Conservation (phyloP, 2,113 vertebrate species). For the Pluvianellus socialis region DNA sequence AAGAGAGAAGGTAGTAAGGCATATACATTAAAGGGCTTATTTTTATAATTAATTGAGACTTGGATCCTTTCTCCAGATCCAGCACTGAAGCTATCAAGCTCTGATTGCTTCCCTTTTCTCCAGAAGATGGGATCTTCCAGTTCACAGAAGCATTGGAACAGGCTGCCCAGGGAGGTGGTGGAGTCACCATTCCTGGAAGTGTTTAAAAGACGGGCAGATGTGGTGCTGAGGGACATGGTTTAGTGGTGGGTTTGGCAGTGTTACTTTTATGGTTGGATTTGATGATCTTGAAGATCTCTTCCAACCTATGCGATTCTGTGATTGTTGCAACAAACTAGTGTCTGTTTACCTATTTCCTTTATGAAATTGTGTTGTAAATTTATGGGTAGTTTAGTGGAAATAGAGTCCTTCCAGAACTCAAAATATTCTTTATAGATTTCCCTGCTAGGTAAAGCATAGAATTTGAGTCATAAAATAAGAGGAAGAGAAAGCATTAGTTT, state of each 20-base stretch:
- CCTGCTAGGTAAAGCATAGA: background rate
- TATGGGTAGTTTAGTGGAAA: background rate
- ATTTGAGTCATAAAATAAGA: background rate
- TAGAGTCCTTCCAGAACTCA: background rate
- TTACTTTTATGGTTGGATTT: no score
- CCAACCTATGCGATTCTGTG: no score
- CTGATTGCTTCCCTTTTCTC: background rate
- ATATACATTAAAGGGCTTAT: background rate
- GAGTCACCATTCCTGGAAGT: no score
- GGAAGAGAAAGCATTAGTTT: background rate
- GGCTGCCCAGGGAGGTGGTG: no score
- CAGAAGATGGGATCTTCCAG: background rate
- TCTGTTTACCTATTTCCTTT: background rate
- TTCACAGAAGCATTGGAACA: background rate
- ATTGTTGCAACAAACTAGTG: background rate
- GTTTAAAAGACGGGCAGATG: no score
- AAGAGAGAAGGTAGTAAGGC: background rate
- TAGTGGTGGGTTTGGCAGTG: no score
- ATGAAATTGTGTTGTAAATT: background rate
- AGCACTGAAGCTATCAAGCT: background rate
- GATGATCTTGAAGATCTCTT: no score
- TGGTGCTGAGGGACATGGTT: no score
- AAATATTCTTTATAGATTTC: background rate
- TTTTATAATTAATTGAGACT: background rate
- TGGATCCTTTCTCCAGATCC: background rate